Percentiles rank a stretch among this genome's conserved stretches.
phyloP scores from a whole-genome alignment of 2,797 vertebrate genomes.

The Halcyon leucocephala region DNA sequence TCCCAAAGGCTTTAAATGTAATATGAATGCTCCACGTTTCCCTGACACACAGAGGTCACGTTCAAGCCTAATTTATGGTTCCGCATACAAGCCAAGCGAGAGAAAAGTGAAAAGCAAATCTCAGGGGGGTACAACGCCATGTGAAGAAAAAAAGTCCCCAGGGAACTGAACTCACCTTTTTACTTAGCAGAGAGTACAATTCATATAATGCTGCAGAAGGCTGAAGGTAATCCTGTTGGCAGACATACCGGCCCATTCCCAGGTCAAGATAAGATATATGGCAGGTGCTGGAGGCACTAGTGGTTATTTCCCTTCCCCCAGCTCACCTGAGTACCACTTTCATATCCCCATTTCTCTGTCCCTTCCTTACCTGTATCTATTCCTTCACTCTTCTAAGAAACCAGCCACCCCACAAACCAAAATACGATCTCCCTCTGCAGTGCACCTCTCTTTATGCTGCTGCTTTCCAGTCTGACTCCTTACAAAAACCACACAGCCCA shows the following conservation, averaged over 20 bases:
- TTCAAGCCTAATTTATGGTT: neutral
- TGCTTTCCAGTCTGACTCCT: neutral
- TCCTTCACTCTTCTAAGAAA: neutral
- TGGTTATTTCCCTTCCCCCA: neutral
- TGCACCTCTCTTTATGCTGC: too few relatives aligned
- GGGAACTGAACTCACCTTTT: neutral
- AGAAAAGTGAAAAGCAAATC: neutral
- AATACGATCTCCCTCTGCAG: too few relatives aligned
- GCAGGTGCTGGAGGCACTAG: neutral
- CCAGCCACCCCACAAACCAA: too few relatives aligned
- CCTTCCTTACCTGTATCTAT: neutral
- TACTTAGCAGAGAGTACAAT: neutral
- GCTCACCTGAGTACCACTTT: neutral
- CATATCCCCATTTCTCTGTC: neutral
- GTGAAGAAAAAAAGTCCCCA: neutral
- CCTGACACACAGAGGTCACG: neutral
- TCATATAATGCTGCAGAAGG: neutral
- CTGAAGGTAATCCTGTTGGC: neutral
- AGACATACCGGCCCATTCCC: neutral
- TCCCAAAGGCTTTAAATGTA: neutral
- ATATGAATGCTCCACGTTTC: neutral
- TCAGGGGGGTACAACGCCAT: accelerated
- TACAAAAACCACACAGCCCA: neutral
- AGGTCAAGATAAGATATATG: neutral
- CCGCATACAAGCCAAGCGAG: neutral